These are phyloP conservation scores for Cacoxenus indagator DNA, from an alignment of 2,888 invertebrate genomes.

Conservation along the genomic window DNA sequence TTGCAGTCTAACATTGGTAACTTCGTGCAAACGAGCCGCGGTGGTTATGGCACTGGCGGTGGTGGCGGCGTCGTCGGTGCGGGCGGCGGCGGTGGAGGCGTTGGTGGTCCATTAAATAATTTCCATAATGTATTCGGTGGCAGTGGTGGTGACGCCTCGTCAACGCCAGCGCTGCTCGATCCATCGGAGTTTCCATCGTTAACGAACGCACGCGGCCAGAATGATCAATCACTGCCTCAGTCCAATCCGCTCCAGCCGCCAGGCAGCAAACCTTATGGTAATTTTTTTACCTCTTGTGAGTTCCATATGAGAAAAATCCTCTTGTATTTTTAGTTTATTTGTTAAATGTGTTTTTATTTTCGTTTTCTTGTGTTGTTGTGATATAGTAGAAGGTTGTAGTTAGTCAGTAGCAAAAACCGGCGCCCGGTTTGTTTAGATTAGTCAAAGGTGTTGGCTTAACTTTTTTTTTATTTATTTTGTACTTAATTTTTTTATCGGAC, in stretches of 20 bases:
- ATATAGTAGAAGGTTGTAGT: conserved; percentile 5
- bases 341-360: conserved; percentile 25
- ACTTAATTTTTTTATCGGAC: neutral
- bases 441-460: neutral
- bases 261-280: conserved; percentile 93
- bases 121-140: conserved; percentile 89
- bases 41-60: conserved; percentile 74
- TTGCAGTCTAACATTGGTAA: conserved; percentile 76
- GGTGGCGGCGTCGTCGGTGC: conserved; percentile 74
- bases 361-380: conserved; percentile 29
- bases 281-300: conserved; percentile 72
- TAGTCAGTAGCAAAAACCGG: neutral
- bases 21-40: conserved; percentile 75
- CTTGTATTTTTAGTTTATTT: conserved; percentile 48
- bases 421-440: conserved; percentile 21
- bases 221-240: conserved; percentile 83
- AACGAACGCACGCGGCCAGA: conserved; percentile 85
- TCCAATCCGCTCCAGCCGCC: conserved; percentile 88
- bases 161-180: conserved; percentile 89
- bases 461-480: conserved; percentile 18
- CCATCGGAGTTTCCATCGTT: conserved; percentile 93
- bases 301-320: conserved; percentile 61
- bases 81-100: conserved; percentile 73
- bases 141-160: conserved; percentile 78
- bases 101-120: conserved; percentile 76